These are phyloP conservation scores for Drosophila atroscutellata DNA, from an alignment of 2,888 invertebrate genomes.

Conservation along the genomic window DNA sequence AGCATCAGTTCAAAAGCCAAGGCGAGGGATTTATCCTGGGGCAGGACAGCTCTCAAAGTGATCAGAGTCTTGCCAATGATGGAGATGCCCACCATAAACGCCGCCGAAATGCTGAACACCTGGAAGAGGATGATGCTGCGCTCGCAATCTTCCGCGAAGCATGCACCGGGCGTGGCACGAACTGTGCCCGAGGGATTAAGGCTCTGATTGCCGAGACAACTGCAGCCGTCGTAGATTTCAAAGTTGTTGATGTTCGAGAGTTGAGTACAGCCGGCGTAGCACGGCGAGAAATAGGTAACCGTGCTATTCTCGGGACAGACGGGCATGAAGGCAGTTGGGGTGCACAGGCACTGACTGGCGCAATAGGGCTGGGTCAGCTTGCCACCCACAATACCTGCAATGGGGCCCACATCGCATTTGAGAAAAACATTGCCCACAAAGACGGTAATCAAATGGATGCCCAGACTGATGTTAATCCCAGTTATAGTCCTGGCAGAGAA, in stretches of 20 bases:
- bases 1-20: slow-evolving; percentile 87
- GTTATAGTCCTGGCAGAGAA: slow-evolving; percentile 86
- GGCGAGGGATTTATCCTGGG: slow-evolving; percentile 88
- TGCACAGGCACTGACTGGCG: slow-evolving; percentile 86
- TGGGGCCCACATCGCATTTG: slow-evolving; percentile 85
- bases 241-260: slow-evolving; percentile 85
- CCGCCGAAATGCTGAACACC: slow-evolving; percentile 84
- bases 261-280: slow-evolving; percentile 89
- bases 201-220: slow-evolving; percentile 84
- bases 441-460: slow-evolving; percentile 85
- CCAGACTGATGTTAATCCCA: slow-evolving; percentile 85
- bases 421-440: slow-evolving; percentile 85
- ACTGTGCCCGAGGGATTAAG: slow-evolving; percentile 45
- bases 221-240: slow-evolving; percentile 86
- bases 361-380: slow-evolving; percentile 86
- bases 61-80: slow-evolving; percentile 86
- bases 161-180: slow-evolving; percentile 86
- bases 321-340: slow-evolving; percentile 86
- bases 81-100: slow-evolving; percentile 82
- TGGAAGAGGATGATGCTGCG: slow-evolving; percentile 86
- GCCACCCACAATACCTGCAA: slow-evolving; percentile 85
- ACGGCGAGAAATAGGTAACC: slow-evolving; percentile 89
- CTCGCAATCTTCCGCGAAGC: slow-evolving; percentile 86
- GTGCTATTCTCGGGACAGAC: slow-evolving; percentile 87
- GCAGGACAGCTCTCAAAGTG: slow-evolving; percentile 86